phyloP scores from a whole-genome alignment of 2,888 invertebrate species.

The Dicranocentrus wangi region DNA sequence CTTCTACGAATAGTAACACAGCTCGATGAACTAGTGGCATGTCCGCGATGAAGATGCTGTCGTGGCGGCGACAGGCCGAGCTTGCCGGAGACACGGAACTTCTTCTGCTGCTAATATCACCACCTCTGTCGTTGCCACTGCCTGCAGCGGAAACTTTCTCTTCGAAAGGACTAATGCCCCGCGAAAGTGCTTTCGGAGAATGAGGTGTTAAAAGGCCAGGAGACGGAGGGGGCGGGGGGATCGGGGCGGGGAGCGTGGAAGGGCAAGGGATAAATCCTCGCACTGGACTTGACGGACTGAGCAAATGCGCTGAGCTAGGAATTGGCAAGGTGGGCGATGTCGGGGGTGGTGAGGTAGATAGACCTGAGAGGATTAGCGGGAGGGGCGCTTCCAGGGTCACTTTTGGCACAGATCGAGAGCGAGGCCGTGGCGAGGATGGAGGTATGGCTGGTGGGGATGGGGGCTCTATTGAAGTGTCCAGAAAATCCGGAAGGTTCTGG shows the following conservation, averaged over 20 bases:
- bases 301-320: constrained; percentile 71
- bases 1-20: constrained; percentile 75
- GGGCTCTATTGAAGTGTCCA: constrained; percentile 75
- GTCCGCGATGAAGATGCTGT: constrained; percentile 75
- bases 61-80: constrained; percentile 74
- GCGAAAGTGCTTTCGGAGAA: constrained; percentile 71
- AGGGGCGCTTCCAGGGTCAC: constrained; percentile 75
- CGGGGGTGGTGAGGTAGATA: constrained; percentile 68
- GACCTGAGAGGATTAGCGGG: constrained; percentile 74
- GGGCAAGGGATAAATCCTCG: constrained; percentile 74
- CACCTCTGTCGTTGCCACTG: constrained; percentile 52
- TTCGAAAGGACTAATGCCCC: constrained; percentile 69
- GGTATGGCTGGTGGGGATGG: constrained; percentile 73
- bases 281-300: constrained; percentile 73
- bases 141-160: constrained; percentile 64
- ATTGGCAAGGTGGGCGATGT: constrained; percentile 71
- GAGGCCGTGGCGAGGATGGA: constrained; percentile 74
- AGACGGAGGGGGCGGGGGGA: constrained; percentile 72
- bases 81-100: constrained; percentile 75
- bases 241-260: constrained; percentile 68
- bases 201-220: constrained; percentile 72
- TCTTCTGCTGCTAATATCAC: constrained; percentile 74
- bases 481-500: constrained; percentile 78
- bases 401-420: constrained; percentile 76
- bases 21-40: constrained; percentile 75